Percentiles rank a stretch among this genome's conserved stretches.
These are phyloP conservation scores for Girardia tigrina DNA, from an alignment of 2,888 invertebrate species.

Conservation along the genomic window DNA sequence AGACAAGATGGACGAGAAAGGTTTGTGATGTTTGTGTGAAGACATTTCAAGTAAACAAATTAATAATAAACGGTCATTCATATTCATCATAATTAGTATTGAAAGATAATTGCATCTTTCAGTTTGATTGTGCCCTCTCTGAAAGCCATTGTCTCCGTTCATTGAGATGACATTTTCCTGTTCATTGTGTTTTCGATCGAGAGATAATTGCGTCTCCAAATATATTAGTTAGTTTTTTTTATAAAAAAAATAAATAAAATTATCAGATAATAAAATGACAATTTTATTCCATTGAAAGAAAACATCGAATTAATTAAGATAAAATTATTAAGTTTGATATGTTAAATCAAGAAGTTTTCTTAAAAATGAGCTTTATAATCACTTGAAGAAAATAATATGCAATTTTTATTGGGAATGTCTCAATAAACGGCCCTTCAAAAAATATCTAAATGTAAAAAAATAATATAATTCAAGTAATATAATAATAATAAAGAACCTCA, in stretches of 20 bases:
- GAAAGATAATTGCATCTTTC: neutral
- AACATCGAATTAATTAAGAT: neutral
- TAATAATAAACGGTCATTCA: conserved; percentile 3
- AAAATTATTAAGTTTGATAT: conserved; percentile 14
- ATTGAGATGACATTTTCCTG: conserved; percentile 17
- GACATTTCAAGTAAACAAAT: too few relatives aligned
- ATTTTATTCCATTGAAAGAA: conserved; percentile 15
- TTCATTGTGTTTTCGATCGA: neutral
- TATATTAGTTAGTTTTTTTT: neutral
- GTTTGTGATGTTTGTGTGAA: too few relatives aligned
- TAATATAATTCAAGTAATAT: too few relatives aligned
- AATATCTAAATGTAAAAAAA: neutral
- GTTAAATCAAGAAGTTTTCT: conserved; percentile 12
- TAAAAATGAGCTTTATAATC: conserved; percentile 20
- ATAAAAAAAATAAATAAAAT: neutral
- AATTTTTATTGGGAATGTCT: conserved; percentile 17
- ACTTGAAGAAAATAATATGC: conserved; percentile 16
- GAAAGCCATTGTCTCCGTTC: conserved; percentile 11
- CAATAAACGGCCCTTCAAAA: neutral
- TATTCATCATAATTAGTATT: neutral
- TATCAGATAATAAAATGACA: conserved; percentile 16
- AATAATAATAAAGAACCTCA: neutral
- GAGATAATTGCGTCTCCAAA: neutral
- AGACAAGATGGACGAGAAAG: too few relatives aligned
- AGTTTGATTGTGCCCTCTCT: neutral